Conservation (phyloP, 2,797 vertebrate genomes). For the Malurus splendens region DNA sequence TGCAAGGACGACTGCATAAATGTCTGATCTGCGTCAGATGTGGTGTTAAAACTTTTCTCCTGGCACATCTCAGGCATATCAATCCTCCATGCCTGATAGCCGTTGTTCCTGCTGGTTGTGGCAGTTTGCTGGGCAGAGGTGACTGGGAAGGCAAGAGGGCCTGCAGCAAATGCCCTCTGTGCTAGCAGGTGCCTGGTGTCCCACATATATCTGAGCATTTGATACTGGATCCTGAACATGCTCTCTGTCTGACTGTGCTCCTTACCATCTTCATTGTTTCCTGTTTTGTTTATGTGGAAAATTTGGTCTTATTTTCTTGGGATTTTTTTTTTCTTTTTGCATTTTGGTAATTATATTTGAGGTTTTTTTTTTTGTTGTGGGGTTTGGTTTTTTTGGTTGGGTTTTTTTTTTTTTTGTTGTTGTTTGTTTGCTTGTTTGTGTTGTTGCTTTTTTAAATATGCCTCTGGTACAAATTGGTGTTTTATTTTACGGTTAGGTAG, state of each 20-base stretch:
- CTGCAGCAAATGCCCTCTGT: background rate
- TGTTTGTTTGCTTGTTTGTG: background rate
- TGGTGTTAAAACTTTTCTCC: background rate
- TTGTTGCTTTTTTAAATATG: background rate
- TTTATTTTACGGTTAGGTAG: background rate
- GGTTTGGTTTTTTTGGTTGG: background rate
- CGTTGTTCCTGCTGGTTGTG: background rate
- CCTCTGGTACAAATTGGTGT: background rate
- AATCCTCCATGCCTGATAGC: background rate
- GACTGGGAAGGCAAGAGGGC: background rate
- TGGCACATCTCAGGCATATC: rapidly evolving
- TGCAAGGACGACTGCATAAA: background rate
- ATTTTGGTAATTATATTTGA: background rate
- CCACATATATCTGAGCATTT: background rate
- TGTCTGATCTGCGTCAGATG: rapidly evolving
- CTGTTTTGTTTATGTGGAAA: background rate
- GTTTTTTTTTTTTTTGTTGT: background rate
- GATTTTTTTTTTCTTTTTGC: no score
- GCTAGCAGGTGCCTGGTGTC: background rate
- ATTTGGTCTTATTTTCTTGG: background rate
- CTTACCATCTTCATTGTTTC: background rate
- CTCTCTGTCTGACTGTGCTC: background rate
- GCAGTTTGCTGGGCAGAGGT: background rate
- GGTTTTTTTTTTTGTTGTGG: background rate
- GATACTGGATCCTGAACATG: background rate